Percentiles rank a stretch among this genome's conserved stretches.
Evolutionary conservation across 2,888 invertebrate species (phyloP).

Genomic region (Drosophila kuntzei): DNA sequence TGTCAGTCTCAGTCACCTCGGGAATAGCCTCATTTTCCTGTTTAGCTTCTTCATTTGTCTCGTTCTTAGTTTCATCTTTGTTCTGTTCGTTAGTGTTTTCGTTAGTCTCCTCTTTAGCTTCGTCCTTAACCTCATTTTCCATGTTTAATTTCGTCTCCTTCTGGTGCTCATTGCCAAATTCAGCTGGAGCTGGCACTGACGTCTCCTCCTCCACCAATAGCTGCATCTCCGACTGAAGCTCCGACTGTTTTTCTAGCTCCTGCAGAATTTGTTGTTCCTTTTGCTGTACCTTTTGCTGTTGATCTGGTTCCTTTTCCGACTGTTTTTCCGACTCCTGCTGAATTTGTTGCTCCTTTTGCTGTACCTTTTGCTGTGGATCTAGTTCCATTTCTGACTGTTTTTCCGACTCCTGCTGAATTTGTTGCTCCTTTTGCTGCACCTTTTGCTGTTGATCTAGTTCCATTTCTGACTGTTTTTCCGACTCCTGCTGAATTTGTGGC

Average conservation of each 20-base stretch:
- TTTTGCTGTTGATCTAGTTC: background rate
- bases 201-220: background rate
- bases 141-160: background rate
- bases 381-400: background rate
- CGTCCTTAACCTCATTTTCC: background rate
- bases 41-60: background rate
- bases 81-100: background rate
- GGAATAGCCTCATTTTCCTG: background rate
- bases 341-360: background rate
- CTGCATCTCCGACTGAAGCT: conserved; percentile 1
- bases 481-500: background rate
- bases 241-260: background rate
- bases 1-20: background rate
- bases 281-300: conserved; percentile 29
- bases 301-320: background rate
- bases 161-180: conserved; percentile 16
- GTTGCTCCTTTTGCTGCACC: background rate
- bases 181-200: conserved; percentile 39
- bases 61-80: background rate
- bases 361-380: conserved; percentile 51
- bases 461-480: background rate
- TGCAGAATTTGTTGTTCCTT: background rate
- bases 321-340: background rate
- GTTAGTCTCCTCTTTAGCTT: background rate
- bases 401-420: background rate